Percentiles rank a stretch among this genome's conserved stretches.
Conservation (phyloP, 2,888 invertebrate genomes). For the Zygothrica quintamaculata region DNA sequence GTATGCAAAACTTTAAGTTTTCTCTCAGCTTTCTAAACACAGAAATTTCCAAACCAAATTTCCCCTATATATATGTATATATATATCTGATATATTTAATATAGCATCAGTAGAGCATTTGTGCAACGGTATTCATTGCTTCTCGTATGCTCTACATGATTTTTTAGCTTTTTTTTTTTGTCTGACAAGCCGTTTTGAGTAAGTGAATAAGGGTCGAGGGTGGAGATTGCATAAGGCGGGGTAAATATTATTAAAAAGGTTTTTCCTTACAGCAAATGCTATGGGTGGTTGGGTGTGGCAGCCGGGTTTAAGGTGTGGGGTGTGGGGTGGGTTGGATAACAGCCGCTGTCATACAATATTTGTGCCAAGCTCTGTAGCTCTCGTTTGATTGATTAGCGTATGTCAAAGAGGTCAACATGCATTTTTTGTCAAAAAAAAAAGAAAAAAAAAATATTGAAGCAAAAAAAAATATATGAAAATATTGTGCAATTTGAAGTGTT, state of each 20-base stretch:
- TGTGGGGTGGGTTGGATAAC: too few relatives aligned
- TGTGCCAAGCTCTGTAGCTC: conserved; percentile 6
- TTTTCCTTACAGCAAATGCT: conserved; percentile 32
- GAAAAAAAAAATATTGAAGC: conserved; percentile 7
- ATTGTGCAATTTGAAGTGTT: conserved; percentile 54
- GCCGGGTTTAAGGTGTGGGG: too few relatives aligned
- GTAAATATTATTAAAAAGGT: conserved; percentile 76
- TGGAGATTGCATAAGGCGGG: conserved; percentile 14
- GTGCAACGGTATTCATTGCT: conserved; percentile 5
- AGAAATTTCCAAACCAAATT: too few relatives aligned
- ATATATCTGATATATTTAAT: too few relatives aligned
- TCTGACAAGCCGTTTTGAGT: conserved; percentile 61
- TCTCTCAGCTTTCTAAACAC: too few relatives aligned
- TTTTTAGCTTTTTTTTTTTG: conserved; percentile 51
- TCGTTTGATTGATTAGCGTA: conserved; percentile 68
- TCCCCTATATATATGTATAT: too few relatives aligned
- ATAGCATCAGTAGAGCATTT: conserved; percentile 23
- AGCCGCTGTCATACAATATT: too few relatives aligned
- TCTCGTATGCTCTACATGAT: conserved; percentile 38
- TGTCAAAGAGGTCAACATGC: conserved; percentile 62
- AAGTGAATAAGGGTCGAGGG: conserved; percentile 44
- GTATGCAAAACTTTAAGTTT: too few relatives aligned
- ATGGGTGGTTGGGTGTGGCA: neutral
- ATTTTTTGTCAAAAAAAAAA: conserved; percentile 32
- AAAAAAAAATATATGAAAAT: too few relatives aligned